Evolutionary conservation across 2,797 vertebrate genomes (phyloP).

Genomic region (Aulostomus chinensis): DNA sequence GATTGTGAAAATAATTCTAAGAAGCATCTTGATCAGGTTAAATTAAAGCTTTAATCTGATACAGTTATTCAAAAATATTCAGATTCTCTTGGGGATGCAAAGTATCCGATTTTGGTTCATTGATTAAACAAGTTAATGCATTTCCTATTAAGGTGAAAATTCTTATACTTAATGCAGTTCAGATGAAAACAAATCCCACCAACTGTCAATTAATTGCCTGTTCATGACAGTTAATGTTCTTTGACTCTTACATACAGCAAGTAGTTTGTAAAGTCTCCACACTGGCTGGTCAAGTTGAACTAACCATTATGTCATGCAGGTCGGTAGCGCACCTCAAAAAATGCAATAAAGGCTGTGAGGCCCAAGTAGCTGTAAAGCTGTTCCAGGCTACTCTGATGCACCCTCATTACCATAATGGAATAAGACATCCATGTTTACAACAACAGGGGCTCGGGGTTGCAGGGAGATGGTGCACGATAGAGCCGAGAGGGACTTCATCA

Average conservation of each 20-base stretch:
- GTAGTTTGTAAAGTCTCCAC: no score
- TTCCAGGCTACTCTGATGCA: slow-evolving; percentile 32
- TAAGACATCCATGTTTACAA: slow-evolving; percentile 61
- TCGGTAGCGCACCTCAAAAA: slow-evolving; percentile 24
- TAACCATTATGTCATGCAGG: slow-evolving; percentile 30
- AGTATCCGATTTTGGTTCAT: background rate
- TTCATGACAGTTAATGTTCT: no score
- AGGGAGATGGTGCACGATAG: slow-evolving; percentile 31
- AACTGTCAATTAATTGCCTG: no score
- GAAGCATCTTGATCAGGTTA: no score
- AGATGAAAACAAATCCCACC: background rate
- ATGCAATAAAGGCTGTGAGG: slow-evolving; percentile 21
- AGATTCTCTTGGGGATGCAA: background rate
- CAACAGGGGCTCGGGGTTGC: slow-evolving; percentile 34
- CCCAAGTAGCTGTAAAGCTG: slow-evolving; percentile 23
- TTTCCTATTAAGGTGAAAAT: no score
- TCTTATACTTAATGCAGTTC: no score
- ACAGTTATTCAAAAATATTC: slow-evolving; percentile 9
- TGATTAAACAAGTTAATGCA: no score
- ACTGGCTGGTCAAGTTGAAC: no score
- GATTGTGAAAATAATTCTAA: slow-evolving; percentile 1
- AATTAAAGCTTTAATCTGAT: slow-evolving; percentile 15
- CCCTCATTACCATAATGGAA: slow-evolving; percentile 58
- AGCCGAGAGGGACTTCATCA: slow-evolving; percentile 44
- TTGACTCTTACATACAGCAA: no score